phyloP scores from a whole-genome alignment of 2,888 invertebrate genomes.

The Myopa testacea region DNA sequence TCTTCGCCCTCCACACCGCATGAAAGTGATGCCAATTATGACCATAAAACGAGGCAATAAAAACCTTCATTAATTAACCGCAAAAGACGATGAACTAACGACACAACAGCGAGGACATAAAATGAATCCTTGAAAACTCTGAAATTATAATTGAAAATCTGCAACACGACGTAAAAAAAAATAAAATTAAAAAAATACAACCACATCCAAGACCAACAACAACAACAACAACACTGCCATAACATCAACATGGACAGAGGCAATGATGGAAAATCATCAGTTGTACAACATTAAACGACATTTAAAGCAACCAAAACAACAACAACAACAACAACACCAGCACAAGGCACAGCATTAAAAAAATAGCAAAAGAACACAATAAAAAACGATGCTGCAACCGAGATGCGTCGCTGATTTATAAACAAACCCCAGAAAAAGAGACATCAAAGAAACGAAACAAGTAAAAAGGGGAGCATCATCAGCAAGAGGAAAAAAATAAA shows the following conservation, averaged over 20 bases:
- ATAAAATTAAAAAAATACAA: neutral
- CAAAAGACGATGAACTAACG: conserved; percentile 45
- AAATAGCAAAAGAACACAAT: neutral
- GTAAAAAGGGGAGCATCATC: neutral
- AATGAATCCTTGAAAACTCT: conserved; percentile 45
- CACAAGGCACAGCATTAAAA: neutral
- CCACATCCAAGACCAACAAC: neutral
- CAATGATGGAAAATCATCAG: neutral
- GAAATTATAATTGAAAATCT: conserved; percentile 39
- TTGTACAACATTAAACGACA: neutral
- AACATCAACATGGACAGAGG: neutral
- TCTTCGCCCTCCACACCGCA: neutral
- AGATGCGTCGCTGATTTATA: neutral
- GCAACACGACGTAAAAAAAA: conserved; percentile 24
- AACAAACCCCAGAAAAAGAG: neutral
- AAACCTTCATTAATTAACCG: conserved; percentile 52
- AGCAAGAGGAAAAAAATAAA: neutral
- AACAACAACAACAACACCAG: conserved; percentile 13
- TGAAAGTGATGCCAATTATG: neutral
- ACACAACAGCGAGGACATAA: conserved; percentile 44
- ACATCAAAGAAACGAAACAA: neutral
- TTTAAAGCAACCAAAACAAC: neutral
- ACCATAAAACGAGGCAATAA: conserved; percentile 42
- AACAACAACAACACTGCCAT: conserved; percentile 19
- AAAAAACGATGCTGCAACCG: neutral